Percentiles rank a stretch among this genome's conserved stretches.
phyloP scores from a whole-genome alignment of 2,888 invertebrate species.

The Scaptomyza tumidula region DNA sequence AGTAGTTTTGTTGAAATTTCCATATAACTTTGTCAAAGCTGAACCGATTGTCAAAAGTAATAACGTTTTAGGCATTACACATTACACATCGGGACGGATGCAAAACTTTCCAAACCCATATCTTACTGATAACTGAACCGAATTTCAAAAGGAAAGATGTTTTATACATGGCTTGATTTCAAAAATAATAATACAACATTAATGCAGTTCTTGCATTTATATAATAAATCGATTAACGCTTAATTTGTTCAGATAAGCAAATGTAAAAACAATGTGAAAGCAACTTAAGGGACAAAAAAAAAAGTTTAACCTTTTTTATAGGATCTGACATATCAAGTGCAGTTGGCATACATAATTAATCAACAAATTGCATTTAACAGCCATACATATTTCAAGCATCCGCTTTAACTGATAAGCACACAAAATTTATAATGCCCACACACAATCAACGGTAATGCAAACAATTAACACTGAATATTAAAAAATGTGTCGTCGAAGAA shows the following conservation, averaged over 20 bases:
- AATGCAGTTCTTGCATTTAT: slow-evolving; percentile 36
- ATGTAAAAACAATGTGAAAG: slow-evolving; percentile 14
- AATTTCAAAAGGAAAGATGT: no score
- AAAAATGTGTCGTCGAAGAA: background rate
- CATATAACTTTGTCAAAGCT: background rate
- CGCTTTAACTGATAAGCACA: slow-evolving; percentile 41
- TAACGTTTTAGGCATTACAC: no score
- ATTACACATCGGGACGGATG: no score
- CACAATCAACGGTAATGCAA: slow-evolving; percentile 38
- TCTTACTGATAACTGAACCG: no score
- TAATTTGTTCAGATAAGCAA: slow-evolving; percentile 32
- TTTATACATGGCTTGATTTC: no score
- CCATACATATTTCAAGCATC: slow-evolving; percentile 23
- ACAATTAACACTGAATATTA: slow-evolving; percentile 34
- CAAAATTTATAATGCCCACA: slow-evolving; percentile 44
- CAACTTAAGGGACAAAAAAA: slow-evolving; percentile 29
- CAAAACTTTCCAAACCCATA: no score
- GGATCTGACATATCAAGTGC: slow-evolving; percentile 13
- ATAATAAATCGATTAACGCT: slow-evolving; percentile 54
- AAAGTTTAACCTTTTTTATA: slow-evolving; percentile 21
- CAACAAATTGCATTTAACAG: slow-evolving; percentile 32
- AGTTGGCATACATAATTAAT: slow-evolving; percentile 38
- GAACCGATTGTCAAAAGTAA: no score
- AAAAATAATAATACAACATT: background rate
- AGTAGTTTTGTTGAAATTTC: background rate